Conservation (phyloP, 2,888 invertebrate species). For the Cryptocephalus moraei region DNA sequence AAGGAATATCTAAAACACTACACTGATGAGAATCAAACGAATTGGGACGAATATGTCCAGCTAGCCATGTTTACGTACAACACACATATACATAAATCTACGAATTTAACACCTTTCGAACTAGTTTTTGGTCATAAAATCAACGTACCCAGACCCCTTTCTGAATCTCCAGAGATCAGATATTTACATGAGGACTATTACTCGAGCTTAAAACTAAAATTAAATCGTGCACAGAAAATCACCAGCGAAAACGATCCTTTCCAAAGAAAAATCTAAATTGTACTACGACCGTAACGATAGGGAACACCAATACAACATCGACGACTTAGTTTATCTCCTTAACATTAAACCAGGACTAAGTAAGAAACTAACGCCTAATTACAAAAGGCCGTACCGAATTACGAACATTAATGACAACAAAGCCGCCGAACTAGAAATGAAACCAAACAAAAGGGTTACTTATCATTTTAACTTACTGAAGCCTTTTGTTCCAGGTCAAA, state of each 20-base stretch:
- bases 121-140: conserved; percentile 25
- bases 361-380: conserved; percentile 10
- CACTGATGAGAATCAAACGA: too few species aligned
- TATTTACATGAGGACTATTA: too few species aligned
- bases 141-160: conserved; percentile 17
- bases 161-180: conserved; percentile 19
- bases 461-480: too few species aligned
- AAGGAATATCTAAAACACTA: too few species aligned
- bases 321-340: conserved; percentile 7
- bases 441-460: too few species aligned
- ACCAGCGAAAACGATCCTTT: conserved; percentile 14
- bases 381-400: conserved; percentile 9
- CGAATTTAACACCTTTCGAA: conserved; percentile 25
- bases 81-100: conserved; percentile 22
- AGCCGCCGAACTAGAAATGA: too few species aligned
- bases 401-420: conserved; percentile 2
- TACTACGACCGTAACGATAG: conserved; percentile 15
- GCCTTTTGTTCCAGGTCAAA: too few species aligned
- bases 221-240: too few species aligned
- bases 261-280: conserved; percentile 18
- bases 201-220: too few species aligned
- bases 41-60: conserved; percentile 28
- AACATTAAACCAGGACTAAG: conserved; percentile 6
- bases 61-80: conserved; percentile 25
- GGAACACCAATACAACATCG: conserved; percentile 1